Evolutionary conservation across 1,140 invertebrate genomes (phyloP).

Genomic region (Marisa cornuarietis): DNA sequence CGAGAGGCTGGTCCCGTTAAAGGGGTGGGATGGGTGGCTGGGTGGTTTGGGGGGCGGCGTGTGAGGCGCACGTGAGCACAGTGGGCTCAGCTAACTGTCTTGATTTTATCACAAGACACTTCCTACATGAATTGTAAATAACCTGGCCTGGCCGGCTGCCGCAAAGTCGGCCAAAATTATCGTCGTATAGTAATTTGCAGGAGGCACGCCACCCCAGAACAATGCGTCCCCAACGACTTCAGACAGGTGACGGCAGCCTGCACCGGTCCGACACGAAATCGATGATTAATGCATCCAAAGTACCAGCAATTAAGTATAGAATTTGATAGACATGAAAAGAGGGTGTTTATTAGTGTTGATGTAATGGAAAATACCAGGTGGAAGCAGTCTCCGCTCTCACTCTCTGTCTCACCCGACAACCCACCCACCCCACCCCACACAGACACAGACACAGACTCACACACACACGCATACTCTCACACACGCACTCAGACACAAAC

Average conservation of each 20-base stretch:
- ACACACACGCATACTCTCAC: too few relatives aligned
- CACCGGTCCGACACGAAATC: conserved; percentile 32
- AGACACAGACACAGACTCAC: too few relatives aligned
- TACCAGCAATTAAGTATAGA: conserved; percentile 55
- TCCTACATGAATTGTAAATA: conserved; percentile 51
- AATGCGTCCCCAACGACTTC: conserved; percentile 39
- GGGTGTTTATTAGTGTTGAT: conserved; percentile 47
- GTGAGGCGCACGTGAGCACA: conserved; percentile 13
- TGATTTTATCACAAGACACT: conserved; percentile 39
- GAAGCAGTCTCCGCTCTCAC: conserved; percentile 11
- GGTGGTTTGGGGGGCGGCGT: background rate
- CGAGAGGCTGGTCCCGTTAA: background rate
- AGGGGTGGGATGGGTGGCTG: background rate
- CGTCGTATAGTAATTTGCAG: conserved; percentile 42
- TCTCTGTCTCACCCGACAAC: conserved; percentile 1
- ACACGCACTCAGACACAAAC: too few relatives aligned
- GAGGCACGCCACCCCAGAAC: conserved; percentile 41
- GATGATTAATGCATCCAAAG: conserved; percentile 50
- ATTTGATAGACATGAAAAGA: conserved; percentile 59
- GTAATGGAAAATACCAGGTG: conserved; percentile 49
- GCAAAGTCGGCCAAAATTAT: conserved; percentile 40
- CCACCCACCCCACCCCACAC: background rate
- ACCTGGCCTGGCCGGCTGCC: conserved; percentile 32
- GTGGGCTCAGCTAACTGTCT: conserved; percentile 22
- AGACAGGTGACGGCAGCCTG: conserved; percentile 49